Evolutionary conservation across 2,888 invertebrate species (phyloP).

Genomic region (Dasypolia templi): DNA sequence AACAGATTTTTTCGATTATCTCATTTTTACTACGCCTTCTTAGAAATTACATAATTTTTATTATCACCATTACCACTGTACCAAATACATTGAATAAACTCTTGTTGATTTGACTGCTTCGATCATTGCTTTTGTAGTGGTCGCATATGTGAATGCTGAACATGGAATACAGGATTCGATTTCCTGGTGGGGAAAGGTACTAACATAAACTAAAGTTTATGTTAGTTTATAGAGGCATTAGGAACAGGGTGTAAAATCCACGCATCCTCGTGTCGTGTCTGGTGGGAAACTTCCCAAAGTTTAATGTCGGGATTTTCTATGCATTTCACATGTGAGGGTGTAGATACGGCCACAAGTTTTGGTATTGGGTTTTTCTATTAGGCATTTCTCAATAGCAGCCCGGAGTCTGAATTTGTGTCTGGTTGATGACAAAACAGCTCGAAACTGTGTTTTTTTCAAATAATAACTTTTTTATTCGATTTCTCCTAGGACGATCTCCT

Average conservation of each 20-base stretch:
- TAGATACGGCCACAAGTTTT: too few species aligned
- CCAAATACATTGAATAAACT: neutral
- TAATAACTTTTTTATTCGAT: neutral
- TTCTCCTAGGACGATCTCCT: constrained; percentile 91
- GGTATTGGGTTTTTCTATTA: neutral
- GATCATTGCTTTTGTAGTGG: neutral
- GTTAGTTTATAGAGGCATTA: too few species aligned
- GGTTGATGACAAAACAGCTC: neutral
- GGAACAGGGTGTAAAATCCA: too few species aligned
- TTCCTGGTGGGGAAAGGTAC: neutral
- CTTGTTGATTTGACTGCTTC: neutral
- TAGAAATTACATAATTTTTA: too few species aligned
- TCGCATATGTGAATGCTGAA: neutral
- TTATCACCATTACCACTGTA: neutral
- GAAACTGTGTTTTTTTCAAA: neutral
- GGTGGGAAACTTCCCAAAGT: too few species aligned
- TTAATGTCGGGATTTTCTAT: too few species aligned
- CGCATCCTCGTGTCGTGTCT: too few species aligned
- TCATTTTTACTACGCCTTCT: too few species aligned
- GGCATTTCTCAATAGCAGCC: neutral
- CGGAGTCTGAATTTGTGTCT: neutral
- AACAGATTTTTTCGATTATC: too few species aligned
- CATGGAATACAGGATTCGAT: neutral
- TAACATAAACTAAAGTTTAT: too few species aligned
- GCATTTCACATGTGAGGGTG: too few species aligned